Percentiles rank a stretch among this genome's conserved stretches.
Conservation (phyloP, 2,797 vertebrate species). For the Centropyge bicolor region DNA sequence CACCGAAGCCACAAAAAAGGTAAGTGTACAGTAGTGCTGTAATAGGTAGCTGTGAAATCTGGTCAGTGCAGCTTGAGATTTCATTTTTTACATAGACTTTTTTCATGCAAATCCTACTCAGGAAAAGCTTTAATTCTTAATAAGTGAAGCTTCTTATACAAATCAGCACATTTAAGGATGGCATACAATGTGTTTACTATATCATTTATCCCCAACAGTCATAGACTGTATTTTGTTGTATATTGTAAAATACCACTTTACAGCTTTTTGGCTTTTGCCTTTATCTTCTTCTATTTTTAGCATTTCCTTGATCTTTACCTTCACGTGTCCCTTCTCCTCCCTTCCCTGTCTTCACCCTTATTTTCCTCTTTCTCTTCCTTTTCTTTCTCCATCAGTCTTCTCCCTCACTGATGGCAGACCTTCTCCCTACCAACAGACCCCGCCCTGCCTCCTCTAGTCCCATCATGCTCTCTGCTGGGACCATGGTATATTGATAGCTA, state of each 20-base stretch:
- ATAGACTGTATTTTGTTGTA: not conserved
- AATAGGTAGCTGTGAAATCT: not conserved
- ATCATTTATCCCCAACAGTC: not conserved
- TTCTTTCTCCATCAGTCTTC: constrained; percentile 66
- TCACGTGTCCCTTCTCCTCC: constrained; percentile 22
- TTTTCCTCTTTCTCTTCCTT: constrained; percentile 11
- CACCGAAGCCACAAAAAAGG: constrained; percentile 62
- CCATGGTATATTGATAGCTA: constrained; percentile 51
- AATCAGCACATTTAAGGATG: not conserved
- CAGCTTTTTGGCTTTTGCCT: not conserved
- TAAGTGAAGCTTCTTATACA: not conserved
- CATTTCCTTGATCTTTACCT: constrained; percentile 28
- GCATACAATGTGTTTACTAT: not conserved
- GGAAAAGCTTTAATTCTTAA: not conserved
- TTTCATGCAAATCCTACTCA: no score
- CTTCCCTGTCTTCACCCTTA: constrained; percentile 3
- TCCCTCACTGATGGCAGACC: constrained; percentile 65
- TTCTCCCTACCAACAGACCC: constrained; percentile 78
- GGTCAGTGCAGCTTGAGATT: not conserved
- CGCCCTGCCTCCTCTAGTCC: constrained; percentile 73
- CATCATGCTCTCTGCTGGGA: constrained; percentile 56
- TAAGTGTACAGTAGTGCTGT: constrained; percentile 15
- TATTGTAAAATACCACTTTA: not conserved
- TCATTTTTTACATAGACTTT: not conserved
- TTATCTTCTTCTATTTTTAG: constrained; percentile 2